A percentile compares a stretch with the other conserved stretches of the same genome.
Evolutionary conservation across 1,140 invertebrate species (phyloP).

Genomic region (Brachionus rotundiformis): DNA sequence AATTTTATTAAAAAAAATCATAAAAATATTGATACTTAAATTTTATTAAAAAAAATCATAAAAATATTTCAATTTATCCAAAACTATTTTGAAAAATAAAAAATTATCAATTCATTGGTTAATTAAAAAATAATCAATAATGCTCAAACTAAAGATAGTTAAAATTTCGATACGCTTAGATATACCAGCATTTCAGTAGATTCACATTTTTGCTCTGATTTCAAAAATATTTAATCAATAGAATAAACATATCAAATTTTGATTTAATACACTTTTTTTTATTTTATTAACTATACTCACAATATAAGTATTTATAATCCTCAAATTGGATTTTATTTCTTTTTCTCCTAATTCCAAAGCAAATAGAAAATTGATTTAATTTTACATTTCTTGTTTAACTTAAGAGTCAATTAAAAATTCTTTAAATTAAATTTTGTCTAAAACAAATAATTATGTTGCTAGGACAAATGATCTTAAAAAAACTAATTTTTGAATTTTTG

Average conservation of each 20-base stretch:
- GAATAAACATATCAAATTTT: conserved; percentile 12
- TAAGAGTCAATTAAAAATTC: conserved; percentile 6
- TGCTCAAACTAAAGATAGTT: neutral
- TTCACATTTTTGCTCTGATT: neutral
- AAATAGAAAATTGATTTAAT: conserved; percentile 1
- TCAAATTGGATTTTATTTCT: conserved; percentile 10
- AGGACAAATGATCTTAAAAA: neutral
- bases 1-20: too few relatives aligned
- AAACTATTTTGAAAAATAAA: neutral
- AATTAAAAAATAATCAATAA: conserved; percentile 18
- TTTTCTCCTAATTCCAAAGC: neutral
- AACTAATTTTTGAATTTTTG: neutral
- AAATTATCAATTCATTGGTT: neutral
- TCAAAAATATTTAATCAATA: conserved; percentile 17
- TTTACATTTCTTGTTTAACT: neutral
- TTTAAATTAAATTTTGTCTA: neutral
- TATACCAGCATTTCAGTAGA: neutral
- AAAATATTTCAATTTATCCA: neutral
- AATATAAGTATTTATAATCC: neutral
- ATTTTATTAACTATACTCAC: neutral
- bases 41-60: too few relatives aligned
- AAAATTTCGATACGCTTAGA: neutral
- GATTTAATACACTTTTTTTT: neutral
- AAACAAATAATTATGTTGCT: neutral
- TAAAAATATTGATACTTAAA: too few relatives aligned